Evolutionary conservation across 1,140 invertebrate species (phyloP).

Genomic region (Nebria ingens): DNA sequence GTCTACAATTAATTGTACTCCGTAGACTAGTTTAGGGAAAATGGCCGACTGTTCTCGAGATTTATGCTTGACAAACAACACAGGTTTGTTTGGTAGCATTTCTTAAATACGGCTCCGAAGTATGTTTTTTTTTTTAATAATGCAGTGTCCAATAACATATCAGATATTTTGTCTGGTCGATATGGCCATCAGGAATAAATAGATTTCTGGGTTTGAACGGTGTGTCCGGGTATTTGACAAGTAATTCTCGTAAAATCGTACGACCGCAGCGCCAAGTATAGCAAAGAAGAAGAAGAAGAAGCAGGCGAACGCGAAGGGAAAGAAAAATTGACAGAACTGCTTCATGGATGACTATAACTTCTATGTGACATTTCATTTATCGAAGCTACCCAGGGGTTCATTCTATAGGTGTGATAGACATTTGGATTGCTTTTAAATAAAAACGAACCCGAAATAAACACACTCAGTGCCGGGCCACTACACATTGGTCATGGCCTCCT

Average conservation of each 20-base stretch:
- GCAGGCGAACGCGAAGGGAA: too few species aligned
- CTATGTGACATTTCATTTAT: neutral
- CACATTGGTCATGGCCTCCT: neutral
- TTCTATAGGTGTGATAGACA: neutral
- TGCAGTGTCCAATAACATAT: neutral
- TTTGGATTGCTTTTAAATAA: constrained; percentile 7
- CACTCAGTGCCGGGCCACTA: neutral
- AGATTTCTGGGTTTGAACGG: neutral
- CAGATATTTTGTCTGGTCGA: neutral
- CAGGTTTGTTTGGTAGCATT: too few species aligned
- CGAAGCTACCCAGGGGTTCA: constrained; percentile 1
- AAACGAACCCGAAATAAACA: neutral
- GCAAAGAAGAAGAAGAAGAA: too few species aligned
- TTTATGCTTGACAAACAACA: too few species aligned
- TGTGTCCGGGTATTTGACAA: neutral
- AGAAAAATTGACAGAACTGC: neutral
- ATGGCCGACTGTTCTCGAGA: neutral
- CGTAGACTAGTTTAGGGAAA: neutral
- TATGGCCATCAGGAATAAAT: too few species aligned
- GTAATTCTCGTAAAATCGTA: neutral
- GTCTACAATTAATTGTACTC: neutral
- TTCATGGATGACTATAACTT: neutral
- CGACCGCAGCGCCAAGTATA: neutral
- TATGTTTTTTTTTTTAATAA: too few species aligned
- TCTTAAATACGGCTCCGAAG: too few species aligned